phyloP scores from a whole-genome alignment of 2,888 invertebrate genomes.

The Escarpia spicata region DNA sequence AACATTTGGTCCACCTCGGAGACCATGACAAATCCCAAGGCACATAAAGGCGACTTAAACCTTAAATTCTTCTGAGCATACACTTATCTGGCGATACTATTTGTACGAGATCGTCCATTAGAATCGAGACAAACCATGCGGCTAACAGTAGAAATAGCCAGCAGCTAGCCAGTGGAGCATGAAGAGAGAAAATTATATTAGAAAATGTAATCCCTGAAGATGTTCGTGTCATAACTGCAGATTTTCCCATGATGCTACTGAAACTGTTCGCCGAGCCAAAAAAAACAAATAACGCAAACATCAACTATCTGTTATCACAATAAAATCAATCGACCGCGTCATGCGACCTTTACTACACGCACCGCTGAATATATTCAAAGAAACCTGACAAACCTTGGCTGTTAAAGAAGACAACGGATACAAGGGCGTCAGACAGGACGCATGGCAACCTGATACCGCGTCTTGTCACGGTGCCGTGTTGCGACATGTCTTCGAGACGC shows the following conservation, averaged over 20 bases:
- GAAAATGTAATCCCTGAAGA: not conserved
- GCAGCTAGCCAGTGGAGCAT: not conserved
- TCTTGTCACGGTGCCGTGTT: not conserved
- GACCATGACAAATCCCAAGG: not conserved
- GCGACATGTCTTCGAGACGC: not conserved
- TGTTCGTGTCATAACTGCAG: not conserved
- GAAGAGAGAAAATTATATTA: not conserved
- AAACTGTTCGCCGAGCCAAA: not conserved
- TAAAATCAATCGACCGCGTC: slow-evolving; percentile 8
- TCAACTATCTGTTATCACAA: not conserved
- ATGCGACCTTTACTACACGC: not conserved
- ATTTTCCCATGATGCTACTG: not conserved
- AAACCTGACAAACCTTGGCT: not conserved
- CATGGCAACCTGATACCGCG: not conserved
- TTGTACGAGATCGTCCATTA: not conserved
- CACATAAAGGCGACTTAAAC: not conserved
- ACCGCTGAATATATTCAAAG: not conserved
- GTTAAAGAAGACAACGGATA: not conserved
- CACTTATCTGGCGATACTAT: not conserved
- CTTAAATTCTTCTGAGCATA: not conserved
- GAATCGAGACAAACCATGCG: not conserved
- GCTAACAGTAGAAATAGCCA: not conserved
- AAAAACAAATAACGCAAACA: not conserved
- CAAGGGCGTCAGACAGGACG: not conserved
- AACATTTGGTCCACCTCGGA: not conserved